Base-by-base conservation (phyloP, 2,888 invertebrate genomes). In the Mythimna ferrago region DNA sequence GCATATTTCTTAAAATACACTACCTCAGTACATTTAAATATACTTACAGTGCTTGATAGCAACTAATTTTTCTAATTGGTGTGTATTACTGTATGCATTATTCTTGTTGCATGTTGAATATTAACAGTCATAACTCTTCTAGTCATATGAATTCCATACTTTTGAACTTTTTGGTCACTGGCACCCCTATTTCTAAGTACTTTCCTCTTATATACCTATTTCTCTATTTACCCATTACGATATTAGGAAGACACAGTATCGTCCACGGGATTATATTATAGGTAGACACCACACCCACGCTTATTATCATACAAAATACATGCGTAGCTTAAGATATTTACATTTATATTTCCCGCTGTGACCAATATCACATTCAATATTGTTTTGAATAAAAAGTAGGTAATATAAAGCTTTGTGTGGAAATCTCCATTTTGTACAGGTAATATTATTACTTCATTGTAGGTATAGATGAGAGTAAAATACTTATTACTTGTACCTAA, bases 291-390 rank as follows among this genome's bases (percentile, higher is more conserved):
- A 21, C 9, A 62, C 26, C 26, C 61, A 44, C 19, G 38, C 26
- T 58, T 38, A 78, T 71, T 63, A 63, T 48, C 71, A 71, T 78
- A 71, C 57, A 58, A 71, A 75, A 70, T 44, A 76, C 35, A 63
- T n/a, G 53, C 54, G 19, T 48, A 63, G 62, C 35, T 77, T 67
- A 68, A 63, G 57, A 62, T 71, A 73, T 68, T 68, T 67, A 74
- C 44, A 67, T 76, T 64, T 69, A 61, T 71, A 72, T 69, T 70
- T 41, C 70, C 71, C 41, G 60, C 67, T 72, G 71, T 68, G 71
- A 64, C 66, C 68, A 72, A 71, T 66, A 69, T 71, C 66, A 58
- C 58, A 67, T 81, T 66, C 81, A 76, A 79, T 81, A 76, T 79
- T 70, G 57, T 63, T 56, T 70, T 66, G 60, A 54, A 70, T 70